Conservation (phyloP, 2,113 vertebrate genomes). For the Trachemys scripta region DNA sequence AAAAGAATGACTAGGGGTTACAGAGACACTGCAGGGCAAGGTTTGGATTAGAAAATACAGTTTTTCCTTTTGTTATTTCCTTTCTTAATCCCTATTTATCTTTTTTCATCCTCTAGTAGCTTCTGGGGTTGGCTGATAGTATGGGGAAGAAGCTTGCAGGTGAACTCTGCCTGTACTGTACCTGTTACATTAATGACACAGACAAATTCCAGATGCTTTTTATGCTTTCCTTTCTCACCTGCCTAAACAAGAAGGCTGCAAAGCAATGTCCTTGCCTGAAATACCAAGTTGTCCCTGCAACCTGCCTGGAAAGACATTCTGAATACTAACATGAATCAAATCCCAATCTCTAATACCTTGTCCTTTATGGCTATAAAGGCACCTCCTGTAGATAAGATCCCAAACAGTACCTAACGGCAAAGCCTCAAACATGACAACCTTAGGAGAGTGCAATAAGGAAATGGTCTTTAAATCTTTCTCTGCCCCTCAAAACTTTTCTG, state of each 20-base stretch:
- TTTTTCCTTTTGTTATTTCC: slow-evolving; percentile 58
- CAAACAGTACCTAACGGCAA: not conserved
- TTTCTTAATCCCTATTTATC: slow-evolving; percentile 56
- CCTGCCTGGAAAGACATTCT: fast-evolving
- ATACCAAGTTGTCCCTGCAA: fast-evolving
- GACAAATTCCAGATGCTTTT: not conserved
- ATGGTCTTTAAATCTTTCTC: not conserved
- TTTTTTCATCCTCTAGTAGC: slow-evolving; percentile 37
- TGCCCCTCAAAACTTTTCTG: not conserved
- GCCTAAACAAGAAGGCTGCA: not conserved
- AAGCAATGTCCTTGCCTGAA: not conserved
- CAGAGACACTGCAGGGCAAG: slow-evolving; percentile 34
- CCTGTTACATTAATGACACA: not conserved
- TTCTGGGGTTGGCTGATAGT: slow-evolving; percentile 55
- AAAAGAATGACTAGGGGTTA: slow-evolving; percentile 53
- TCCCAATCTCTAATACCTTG: fast-evolving
- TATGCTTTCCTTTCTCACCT: not conserved
- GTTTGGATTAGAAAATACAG: slow-evolving; percentile 55
- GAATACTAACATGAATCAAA: too few species aligned
- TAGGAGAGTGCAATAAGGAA: not conserved
- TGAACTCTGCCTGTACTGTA: not conserved
- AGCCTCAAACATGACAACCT: fast-evolving
- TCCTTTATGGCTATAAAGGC: not conserved
- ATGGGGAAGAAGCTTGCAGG: not conserved
- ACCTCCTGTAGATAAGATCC: fast-evolving